A percentile compares a stretch with the other conserved stretches of the same genome.
Conservation (phyloP, 2,888 invertebrate genomes). For the Dryadula phaetusa region DNA sequence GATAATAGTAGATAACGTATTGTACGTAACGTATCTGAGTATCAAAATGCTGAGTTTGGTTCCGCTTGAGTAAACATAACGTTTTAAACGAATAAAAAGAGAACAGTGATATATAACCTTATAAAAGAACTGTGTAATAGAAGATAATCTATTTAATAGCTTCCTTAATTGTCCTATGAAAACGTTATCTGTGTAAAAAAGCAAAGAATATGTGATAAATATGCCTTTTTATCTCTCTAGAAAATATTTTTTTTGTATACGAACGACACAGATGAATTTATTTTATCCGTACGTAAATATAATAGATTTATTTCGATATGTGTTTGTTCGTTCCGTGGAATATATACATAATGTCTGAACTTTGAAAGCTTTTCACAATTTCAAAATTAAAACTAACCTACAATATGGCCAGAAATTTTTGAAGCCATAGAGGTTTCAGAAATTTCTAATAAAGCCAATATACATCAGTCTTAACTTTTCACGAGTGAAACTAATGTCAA, state of each 20-base stretch:
- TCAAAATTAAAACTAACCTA: not conserved
- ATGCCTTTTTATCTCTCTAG: not conserved
- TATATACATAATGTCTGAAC: too few relatives aligned
- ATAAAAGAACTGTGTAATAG: not conserved
- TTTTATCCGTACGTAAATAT: not conserved
- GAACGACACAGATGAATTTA: not conserved
- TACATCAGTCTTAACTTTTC: too few relatives aligned
- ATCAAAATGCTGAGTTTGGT: not conserved
- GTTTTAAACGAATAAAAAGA: not conserved
- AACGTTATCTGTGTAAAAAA: not conserved
- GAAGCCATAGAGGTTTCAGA: too few relatives aligned
- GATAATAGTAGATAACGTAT: too few relatives aligned
- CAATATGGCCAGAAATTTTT: not conserved
- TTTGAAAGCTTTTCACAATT: not conserved
- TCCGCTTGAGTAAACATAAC: not conserved
- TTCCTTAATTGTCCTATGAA: conserved; percentile 9
- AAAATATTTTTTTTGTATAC: not conserved
- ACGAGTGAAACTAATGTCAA: too few relatives aligned
- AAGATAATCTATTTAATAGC: conserved; percentile 11
- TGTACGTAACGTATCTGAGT: not conserved
- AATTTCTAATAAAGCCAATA: too few relatives aligned
- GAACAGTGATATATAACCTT: not conserved
- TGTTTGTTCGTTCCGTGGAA: not conserved
- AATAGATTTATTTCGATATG: not conserved
- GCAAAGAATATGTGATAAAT: not conserved